Evolutionary conservation across 2,888 invertebrate genomes (phyloP), one percentile per base, ranked within the genome.

Genomic region (Andrena praecox): DNA sequence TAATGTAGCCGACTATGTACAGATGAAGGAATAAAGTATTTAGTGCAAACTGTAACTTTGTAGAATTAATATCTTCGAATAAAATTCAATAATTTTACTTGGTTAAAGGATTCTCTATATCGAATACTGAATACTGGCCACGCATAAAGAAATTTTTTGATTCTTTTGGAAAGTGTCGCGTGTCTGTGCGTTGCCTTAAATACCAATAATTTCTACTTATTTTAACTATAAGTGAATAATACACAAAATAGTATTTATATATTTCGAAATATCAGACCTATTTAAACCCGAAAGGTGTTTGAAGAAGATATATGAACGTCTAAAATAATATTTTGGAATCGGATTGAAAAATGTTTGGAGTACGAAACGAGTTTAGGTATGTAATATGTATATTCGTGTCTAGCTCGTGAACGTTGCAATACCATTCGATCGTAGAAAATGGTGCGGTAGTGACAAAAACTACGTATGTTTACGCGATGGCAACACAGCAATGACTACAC

Each of bases 401-500:
- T 93, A 93, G 54, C 74, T 94, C 89, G 89, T 91, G 92, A 92
- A 92, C 92, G 92, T 93, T 93, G 92, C 92, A 92, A 92, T 92
- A 91, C 91, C 91, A 92, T 91, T 90, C 87, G 90, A 86, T 90
- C 87, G 83, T 76, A 70, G 81, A 78, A 77, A 85, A 76, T 79
- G 66, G 59, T 60, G 60, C 35, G 48, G 63, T 71, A 62, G 71
- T 75, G 76, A 94, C 94, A 94, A 85, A 84, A 84, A 87, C 87
- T 81, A 85, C 85, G 89, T 64, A 71, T 74, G 80, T 85, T 89
- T 88, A 91, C 91, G 95, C 95, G 95, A 95, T 95, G 95, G 95
- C 95, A 95, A 95, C 95, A 95, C 95, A 95, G 95, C 95, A 94
- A 79, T 82, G 67, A 82, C 70, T 80, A 80, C 79, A 56, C 54